These are phyloP conservation scores for Hoplodrina blanda DNA, from an alignment of 2,888 invertebrate species.

Conservation along the genomic window DNA sequence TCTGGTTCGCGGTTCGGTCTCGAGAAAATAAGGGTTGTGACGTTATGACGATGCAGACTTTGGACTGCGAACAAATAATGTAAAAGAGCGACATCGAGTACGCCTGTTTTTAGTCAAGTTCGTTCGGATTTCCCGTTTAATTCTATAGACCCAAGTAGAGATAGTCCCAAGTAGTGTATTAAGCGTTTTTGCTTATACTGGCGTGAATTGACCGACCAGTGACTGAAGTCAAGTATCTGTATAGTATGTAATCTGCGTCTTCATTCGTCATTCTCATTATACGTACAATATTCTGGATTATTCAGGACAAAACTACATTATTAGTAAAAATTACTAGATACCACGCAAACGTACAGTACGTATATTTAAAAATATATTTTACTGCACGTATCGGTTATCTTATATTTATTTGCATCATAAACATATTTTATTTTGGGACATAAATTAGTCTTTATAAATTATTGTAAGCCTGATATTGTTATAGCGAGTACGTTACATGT, in stretches of 20 bases:
- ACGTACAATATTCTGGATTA: no score
- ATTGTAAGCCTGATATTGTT: conserved; percentile 45
- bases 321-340: conserved; percentile 31
- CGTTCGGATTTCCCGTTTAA: neutral
- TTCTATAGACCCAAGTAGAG: no score
- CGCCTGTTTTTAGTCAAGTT: neutral
- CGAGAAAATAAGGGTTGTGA: neutral
- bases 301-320: conserved; percentile 14
- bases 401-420: conserved; percentile 18
- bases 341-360: conserved; percentile 44
- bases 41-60: neutral
- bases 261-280: neutral
- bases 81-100: neutral
- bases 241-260: conserved; percentile 15
- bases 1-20: neutral
- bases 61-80: neutral
- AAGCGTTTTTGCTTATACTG: neutral
- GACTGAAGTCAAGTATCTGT: conserved; percentile 14
- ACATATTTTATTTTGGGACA: conserved; percentile 28
- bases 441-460: conserved; percentile 39
- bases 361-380: conserved; percentile 46
- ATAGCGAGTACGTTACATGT: conserved; percentile 31
- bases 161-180: neutral
- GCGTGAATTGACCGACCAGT: neutral
- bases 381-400: conserved; percentile 32